Evolutionary conservation across 1,140 invertebrate species (phyloP).

Genomic region (Homarus americanus): DNA sequence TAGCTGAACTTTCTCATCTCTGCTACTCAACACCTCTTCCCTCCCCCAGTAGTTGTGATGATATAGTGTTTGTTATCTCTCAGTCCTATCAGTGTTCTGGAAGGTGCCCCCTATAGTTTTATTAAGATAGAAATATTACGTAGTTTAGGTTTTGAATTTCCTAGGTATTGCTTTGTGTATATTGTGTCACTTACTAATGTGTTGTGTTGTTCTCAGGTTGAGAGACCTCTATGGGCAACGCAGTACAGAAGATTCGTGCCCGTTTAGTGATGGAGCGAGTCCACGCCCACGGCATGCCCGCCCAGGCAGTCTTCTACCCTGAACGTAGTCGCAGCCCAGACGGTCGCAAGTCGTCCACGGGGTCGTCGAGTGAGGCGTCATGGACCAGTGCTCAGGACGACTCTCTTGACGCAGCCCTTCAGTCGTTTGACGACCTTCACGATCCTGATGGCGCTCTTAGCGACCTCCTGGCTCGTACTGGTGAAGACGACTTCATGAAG

Average conservation of each 20-base stretch:
- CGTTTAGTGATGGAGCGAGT: constrained; percentile 37
- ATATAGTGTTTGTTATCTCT: neutral
- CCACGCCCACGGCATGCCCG: neutral
- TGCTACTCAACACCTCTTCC: neutral
- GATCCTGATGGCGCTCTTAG: constrained; percentile 19
- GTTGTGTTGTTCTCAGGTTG: no score
- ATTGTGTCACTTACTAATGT: no score
- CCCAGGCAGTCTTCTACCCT: constrained; percentile 21
- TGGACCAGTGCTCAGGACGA: constrained; percentile 54
- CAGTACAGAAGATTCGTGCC: constrained; percentile 51
- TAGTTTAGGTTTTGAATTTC: no score
- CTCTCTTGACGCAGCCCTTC: constrained; percentile 21
- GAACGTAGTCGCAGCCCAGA: constrained; percentile 25
- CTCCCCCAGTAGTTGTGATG: neutral
- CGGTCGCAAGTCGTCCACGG: constrained; percentile 37
- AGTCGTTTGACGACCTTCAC: constrained; percentile 32
- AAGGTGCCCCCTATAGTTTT: no score
- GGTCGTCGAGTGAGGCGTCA: constrained; percentile 48
- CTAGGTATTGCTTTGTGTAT: no score
- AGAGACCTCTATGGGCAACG: constrained; percentile 44
- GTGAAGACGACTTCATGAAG: constrained; percentile 68
- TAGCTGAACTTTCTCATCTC: no score
- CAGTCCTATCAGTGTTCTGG: no score
- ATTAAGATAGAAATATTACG: no score
- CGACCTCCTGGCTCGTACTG: constrained; percentile 24